Evolutionary conservation across 2,113 vertebrate genomes (phyloP).

Genomic region (Poeciliopsis retropinna): DNA sequence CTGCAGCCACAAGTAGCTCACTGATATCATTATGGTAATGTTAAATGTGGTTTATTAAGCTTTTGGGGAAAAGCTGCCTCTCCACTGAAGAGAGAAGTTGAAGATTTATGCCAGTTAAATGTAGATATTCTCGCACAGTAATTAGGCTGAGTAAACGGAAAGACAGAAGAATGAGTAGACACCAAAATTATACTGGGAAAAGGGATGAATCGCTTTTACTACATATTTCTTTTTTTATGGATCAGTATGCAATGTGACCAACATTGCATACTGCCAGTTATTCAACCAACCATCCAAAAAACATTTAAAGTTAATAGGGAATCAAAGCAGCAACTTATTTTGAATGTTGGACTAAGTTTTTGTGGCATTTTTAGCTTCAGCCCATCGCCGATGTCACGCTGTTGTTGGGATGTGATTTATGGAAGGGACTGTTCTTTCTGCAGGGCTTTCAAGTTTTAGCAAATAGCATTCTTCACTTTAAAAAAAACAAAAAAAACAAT

Average conservation of each 20-base stretch:
- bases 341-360: background rate
- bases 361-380: background rate
- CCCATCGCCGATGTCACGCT: background rate
- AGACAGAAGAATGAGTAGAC: background rate
- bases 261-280: background rate
- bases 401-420: no score
- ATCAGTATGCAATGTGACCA: no score
- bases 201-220: background rate
- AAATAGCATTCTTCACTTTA: background rate
- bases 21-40: background rate
- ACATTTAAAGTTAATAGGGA: background rate
- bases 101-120: background rate
- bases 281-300: background rate
- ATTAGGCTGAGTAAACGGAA: background rate
- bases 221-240: background rate
- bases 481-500: no score
- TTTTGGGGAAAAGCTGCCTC: background rate
- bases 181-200: background rate
- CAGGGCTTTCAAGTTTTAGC: background rate
- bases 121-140: background rate
- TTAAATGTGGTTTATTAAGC: background rate
- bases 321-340: background rate
- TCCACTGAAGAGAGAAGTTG: background rate
- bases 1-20: background rate
- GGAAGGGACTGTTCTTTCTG: background rate